A percentile compares a stretch with the other conserved stretches of the same genome.
Evolutionary conservation across 2,113 vertebrate genomes (phyloP).

Genomic region (Phylloscopus trochiloides): DNA sequence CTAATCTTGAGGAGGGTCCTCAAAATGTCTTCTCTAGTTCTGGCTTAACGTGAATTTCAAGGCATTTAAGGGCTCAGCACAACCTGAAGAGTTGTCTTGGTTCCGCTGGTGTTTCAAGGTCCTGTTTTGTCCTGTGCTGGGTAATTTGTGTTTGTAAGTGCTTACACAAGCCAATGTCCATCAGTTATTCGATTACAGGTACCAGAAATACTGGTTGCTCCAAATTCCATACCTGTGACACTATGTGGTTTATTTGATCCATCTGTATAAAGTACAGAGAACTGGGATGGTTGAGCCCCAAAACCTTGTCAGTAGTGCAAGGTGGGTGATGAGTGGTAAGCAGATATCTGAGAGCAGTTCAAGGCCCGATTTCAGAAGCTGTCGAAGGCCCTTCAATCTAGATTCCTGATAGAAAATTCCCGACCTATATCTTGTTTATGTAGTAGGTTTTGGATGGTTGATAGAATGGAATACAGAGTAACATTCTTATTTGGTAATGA

Average conservation of each 20-base stretch:
- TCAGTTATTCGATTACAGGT: background rate
- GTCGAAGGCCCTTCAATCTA: background rate
- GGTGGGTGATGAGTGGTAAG: background rate
- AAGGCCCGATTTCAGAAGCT: background rate
- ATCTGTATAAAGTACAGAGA: background rate
- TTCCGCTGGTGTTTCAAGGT: background rate
- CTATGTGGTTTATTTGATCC: background rate
- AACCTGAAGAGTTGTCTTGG: background rate
- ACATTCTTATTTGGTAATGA: background rate
- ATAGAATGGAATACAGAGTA: background rate
- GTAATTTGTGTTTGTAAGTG: background rate
- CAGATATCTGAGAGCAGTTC: background rate
- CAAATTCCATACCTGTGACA: background rate
- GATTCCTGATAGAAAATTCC: background rate
- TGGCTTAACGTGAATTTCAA: background rate
- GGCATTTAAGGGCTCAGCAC: background rate
- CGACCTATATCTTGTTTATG: background rate
- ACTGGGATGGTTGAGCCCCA: background rate
- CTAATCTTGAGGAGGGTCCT: background rate
- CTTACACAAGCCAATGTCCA: fast-evolving
- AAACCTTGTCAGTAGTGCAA: background rate
- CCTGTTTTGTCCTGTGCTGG: background rate
- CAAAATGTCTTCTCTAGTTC: background rate
- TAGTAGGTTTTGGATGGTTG: background rate
- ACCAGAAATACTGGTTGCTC: background rate